Evolutionary conservation across 2,888 invertebrate genomes (phyloP), one percentile per base, ranked within the genome.

Genomic region (Chrysolina americana): DNA sequence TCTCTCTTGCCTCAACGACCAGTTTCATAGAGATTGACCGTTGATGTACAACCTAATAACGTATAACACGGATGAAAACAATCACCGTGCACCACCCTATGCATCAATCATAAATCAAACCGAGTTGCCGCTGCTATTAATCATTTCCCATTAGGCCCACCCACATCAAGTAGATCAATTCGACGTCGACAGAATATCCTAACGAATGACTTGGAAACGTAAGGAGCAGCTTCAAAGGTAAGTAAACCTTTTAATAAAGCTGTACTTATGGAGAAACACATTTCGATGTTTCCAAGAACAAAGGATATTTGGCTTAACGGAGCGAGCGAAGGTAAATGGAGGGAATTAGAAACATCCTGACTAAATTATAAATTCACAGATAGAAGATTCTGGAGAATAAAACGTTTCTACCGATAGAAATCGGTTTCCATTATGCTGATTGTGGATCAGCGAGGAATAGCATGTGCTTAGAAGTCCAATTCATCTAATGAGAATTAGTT

Each of bases 131-230:
- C 59, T 36, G 59, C 59, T 59, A 59, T 59, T 59, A 56, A 68
- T 56, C 56, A 68, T 56, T 41, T 56, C 6, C 53, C 44, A 68
- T 68, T 68, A 36, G 41, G 56, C 41, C 41, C 44, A 36, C 41
- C 41, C 44, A 36, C 44, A 69, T 69, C 69, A 44, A 36, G 15
- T 41, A 23, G 53, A 53, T 68, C 56, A 68, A 68, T 68, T 36
- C 68, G 41, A 53, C 48, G 65, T 36, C 59, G 59, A 36, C 59
- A 17, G 28, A 11, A 28, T 59, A 28, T 17, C 13, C 28, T 59
- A 36, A 59, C 36, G 59, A 59, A 59, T 15, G 36, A 36, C 59
- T 59, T n/a, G n/a, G 59, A 23, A 59, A 59, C 13, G 59, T 59
- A 36, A 59, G 59, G 17, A 59, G 59, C 9, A 36, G 28, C 36